Evolutionary conservation across 2,113 vertebrate genomes (phyloP), one percentile per base, ranked within the genome.

Genomic region (Chunga burmeisteri): DNA sequence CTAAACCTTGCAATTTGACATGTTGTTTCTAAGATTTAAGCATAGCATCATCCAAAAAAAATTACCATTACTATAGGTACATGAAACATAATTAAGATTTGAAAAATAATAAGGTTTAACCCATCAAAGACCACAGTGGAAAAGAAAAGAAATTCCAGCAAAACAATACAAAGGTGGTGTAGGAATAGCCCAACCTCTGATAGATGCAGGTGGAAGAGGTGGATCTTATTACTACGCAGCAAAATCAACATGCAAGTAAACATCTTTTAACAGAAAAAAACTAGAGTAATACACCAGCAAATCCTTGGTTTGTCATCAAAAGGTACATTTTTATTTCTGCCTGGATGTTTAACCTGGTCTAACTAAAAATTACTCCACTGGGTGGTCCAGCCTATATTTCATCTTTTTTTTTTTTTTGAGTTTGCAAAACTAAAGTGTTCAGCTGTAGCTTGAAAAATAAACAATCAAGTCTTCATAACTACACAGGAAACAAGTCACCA

Each of bases 181-280:
- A 58, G 32, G n/a, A 63, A 73, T 52, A 86, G 17, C 18, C 47
- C 32, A 71, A 2, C 17, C 20, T 78, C 61, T 10, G 5, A 70
- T 15, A 74, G 1, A 14, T 10, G 12, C 17, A 18, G 20, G 38
- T 58, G 38, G n/a, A 81, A 91, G 55, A 81, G 8, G 1, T 44
- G 17, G 9, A 62, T 52, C 0, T 1, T 52, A 68, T 27, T 34
- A 66, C 16, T n/a, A 42, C 23, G 27, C 4, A 4, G 0, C 16
- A 59, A 77, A 44, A 80, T 66, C 29, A 74, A 52, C 19, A 70
- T 1, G 8, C 3, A 75, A 79, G 75, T 49, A 67, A 80, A 17
- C 9, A 56, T 16, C 3, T 67, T 91, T 83, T 53, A 71, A 79
- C 2, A 3, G 7, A 49, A 30, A 65, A 53, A 29, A 44, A 7